Conservation (phyloP, 2,888 invertebrate species). For the Tineola bisselliella region DNA sequence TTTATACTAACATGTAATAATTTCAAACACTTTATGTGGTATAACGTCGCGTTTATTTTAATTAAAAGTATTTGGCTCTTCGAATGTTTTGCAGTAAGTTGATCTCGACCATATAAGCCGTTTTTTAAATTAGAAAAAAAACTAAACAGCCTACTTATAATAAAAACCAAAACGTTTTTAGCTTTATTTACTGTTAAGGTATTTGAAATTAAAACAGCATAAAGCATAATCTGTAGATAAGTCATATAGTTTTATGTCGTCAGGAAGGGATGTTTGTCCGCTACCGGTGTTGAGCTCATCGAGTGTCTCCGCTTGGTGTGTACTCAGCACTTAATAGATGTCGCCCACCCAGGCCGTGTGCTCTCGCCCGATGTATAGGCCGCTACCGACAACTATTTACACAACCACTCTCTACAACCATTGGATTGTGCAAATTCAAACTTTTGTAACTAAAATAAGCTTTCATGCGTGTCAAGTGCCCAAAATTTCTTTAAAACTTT, state of each 20-base stretch:
- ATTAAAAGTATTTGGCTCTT: too few relatives aligned
- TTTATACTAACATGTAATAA: too few relatives aligned
- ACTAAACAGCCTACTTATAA: too few relatives aligned
- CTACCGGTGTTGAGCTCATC: slow-evolving; percentile 51
- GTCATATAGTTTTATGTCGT: not conserved
- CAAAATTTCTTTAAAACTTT: not conserved
- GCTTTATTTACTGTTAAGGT: too few relatives aligned
- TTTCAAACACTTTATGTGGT: too few relatives aligned
- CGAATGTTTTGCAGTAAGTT: too few relatives aligned
- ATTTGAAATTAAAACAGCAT: not conserved
- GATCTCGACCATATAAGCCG: too few relatives aligned
- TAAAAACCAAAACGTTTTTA: too few relatives aligned
- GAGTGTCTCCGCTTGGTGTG: slow-evolving; percentile 47
- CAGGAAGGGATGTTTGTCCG: slow-evolving; percentile 42
- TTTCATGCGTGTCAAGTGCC: not conserved
- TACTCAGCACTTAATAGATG: slow-evolving; percentile 43
- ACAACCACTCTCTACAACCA: not conserved
- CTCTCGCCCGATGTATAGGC: not conserved
- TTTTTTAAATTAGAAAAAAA: too few relatives aligned
- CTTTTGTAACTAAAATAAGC: slow-evolving; percentile 5
- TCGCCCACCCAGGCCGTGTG: slow-evolving; percentile 45
- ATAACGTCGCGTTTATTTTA: too few relatives aligned
- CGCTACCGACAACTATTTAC: not conserved
- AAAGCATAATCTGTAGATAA: not conserved
- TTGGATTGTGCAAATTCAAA: slow-evolving; percentile 6